Percentiles rank a stretch among this genome's conserved stretches.
Conservation (phyloP, 1,140 invertebrate species). For the Chelonus insularis region DNA sequence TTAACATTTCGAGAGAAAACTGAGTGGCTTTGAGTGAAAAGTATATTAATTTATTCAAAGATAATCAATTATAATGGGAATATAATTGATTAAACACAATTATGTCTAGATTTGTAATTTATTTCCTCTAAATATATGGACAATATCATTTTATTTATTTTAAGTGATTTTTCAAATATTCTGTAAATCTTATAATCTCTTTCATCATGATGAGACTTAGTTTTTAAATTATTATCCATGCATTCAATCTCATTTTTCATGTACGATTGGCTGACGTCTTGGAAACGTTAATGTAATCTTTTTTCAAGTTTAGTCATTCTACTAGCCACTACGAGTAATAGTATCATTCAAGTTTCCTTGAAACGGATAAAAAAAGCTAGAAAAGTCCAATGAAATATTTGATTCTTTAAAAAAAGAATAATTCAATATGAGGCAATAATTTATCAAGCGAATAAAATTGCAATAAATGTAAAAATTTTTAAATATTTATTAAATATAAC, state of each 20-base stretch:
- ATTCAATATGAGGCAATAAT: too few relatives aligned
- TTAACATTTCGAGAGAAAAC: too few relatives aligned
- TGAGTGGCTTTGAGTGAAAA: too few relatives aligned
- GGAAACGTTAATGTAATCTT: slow-evolving; percentile 14
- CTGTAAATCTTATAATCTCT: slow-evolving; percentile 1
- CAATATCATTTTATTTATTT: too few relatives aligned
- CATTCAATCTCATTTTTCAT: slow-evolving; percentile 7
- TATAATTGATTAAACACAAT: too few relatives aligned
- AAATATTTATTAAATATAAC: too few relatives aligned
- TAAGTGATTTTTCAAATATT: not conserved
- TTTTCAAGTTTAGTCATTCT: not conserved
- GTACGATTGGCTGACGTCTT: slow-evolving; percentile 8
- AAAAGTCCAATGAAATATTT: not conserved
- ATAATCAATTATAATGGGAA: too few relatives aligned
- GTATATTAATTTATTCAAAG: too few relatives aligned
- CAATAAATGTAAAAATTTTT: too few relatives aligned
- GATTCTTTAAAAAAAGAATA: not conserved
- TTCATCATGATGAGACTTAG: not conserved
- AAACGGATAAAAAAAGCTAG: not conserved
- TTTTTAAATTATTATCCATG: slow-evolving; percentile 6
- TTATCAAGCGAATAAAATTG: too few relatives aligned
- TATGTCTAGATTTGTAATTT: too few relatives aligned
- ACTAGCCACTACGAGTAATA: not conserved
- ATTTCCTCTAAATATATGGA: too few relatives aligned
- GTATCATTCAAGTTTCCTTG: not conserved